phyloP scores from a whole-genome alignment of 2,113 vertebrate species.

The Perca fluviatilis region DNA sequence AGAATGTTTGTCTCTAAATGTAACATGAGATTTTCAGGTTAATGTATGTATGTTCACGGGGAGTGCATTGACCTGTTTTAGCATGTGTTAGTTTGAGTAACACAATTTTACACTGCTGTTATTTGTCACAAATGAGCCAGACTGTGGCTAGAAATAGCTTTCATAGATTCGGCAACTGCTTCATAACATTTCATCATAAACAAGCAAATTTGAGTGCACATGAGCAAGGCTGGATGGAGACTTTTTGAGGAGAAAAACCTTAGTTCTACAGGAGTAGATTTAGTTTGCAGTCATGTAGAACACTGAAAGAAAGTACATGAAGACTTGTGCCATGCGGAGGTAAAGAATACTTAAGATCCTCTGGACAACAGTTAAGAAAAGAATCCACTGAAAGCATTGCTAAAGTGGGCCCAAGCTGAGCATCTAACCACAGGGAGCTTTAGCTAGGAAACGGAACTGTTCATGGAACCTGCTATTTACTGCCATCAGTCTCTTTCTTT shows the following conservation, averaged over 20 bases:
- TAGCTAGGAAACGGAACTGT: constrained; percentile 39
- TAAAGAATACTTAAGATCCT: constrained; percentile 17
- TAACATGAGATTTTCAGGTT: constrained; percentile 8
- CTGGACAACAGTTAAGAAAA: constrained; percentile 38
- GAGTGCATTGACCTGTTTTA: constrained; percentile 30
- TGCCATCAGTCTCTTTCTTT: constrained; percentile 3
- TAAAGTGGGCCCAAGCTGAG: constrained; percentile 43
- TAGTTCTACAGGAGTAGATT: not conserved
- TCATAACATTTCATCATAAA: constrained; percentile 50
- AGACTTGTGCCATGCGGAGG: not conserved
- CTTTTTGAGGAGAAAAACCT: constrained; percentile 12
- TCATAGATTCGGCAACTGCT: constrained; percentile 45
- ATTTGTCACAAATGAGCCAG: constrained; percentile 49
- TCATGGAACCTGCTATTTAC: constrained; percentile 33
- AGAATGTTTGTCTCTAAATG: not conserved
- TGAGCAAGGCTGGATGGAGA: constrained; percentile 12
- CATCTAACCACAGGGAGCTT: constrained; percentile 37
- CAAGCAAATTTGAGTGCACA: constrained; percentile 38
- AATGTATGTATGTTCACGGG: constrained; percentile 4
- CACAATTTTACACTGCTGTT: constrained; percentile 18
- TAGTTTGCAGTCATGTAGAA: constrained; percentile 22
- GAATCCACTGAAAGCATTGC: constrained; percentile 17
- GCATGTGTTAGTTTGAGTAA: constrained; percentile 32
- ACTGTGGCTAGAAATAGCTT: constrained; percentile 44
- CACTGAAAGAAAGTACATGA: not conserved